Base-by-base conservation (phyloP, 2,888 invertebrate species). In the Hydrotaea diabolus region DNA sequence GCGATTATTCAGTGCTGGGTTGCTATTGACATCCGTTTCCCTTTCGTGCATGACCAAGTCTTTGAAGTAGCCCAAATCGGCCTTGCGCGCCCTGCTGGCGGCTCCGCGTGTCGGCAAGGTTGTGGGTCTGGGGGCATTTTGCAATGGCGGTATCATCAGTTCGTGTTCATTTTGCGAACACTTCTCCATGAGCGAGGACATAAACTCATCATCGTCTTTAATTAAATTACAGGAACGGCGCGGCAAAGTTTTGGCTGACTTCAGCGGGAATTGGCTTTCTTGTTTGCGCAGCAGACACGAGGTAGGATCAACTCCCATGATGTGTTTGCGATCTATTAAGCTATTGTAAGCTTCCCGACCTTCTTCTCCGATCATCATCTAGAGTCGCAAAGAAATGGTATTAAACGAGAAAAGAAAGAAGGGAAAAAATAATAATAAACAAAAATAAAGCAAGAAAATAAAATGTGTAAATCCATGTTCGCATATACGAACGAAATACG, bases 281-380 rank as follows among this genome's bases (percentile, higher is more conserved):
- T 90, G 87, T 81, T 90, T 89, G 2, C 91, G 89, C 21, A 92
- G 86, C 72, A 91, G 82, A 2, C 79, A 92, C 1, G 88, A 88
- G 0, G 87, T 90, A 9, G 91, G 89, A 75, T 88, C 88, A 49
- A 89, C 85, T 71, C 88, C 87, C 80, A 87, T 79, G 7, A 87
- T 91, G 0, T 93, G 92, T 62, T 95, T 95, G 86, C 95, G 94
- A 90, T 98, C 98, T 77, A 99, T 97, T 74, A 99, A 93, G 88
- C 97, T 96, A 89, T 97, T 96, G 93, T 99, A 99, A 0, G 98
- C 99, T 89, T 96, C 95, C 90, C 97, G 97, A 66, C 98, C 97
- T 92, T 98, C 97, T 89, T 96, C 96, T 19, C 97, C 96, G 88
- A 98, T 94, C 36, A 96, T 95, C 36, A 96, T 95, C 97, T 97